Evolutionary conservation across 2,797 vertebrate species (phyloP).

Genomic region (Microctenopoma steveboyesi): DNA sequence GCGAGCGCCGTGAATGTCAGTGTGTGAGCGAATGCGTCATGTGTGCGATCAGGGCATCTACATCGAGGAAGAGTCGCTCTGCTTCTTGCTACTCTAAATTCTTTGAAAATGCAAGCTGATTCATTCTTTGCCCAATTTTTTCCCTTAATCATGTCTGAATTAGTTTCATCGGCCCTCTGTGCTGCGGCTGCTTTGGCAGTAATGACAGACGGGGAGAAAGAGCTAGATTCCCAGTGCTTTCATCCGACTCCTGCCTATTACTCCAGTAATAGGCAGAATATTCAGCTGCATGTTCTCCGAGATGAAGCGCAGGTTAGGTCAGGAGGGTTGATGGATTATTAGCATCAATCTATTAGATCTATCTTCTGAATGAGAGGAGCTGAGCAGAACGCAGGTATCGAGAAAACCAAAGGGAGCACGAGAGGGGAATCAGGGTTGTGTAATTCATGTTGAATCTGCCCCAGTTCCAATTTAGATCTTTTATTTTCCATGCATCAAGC

Average conservation of each 20-base stretch:
- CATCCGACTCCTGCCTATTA: constrained; percentile 53
- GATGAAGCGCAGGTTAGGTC: constrained; percentile 42
- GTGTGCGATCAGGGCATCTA: neutral
- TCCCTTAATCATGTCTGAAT: constrained; percentile 52
- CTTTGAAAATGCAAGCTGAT: constrained; percentile 39
- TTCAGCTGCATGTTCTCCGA: constrained; percentile 31
- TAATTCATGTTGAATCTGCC: too few species aligned
- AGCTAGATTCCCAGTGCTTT: constrained; percentile 33
- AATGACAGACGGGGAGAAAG: constrained; percentile 42
- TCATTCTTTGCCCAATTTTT: constrained; percentile 40
- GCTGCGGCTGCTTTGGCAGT: constrained; percentile 30
- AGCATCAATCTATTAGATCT: constrained; percentile 18
- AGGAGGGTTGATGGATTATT: constrained; percentile 38
- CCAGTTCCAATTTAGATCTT: too few species aligned
- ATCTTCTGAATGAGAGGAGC: constrained; percentile 8
- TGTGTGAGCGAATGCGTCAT: constrained; percentile 4
- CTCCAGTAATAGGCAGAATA: constrained; percentile 52
- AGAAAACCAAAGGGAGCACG: constrained; percentile 3
- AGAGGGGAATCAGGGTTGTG: neutral
- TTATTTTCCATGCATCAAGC: too few species aligned
- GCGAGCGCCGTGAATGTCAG: constrained; percentile 14
- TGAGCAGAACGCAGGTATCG: constrained; percentile 4
- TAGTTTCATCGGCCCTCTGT: constrained; percentile 33
- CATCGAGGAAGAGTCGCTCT: constrained; percentile 9
- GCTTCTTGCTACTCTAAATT: constrained; percentile 30